A percentile compares a stretch with the other conserved stretches of the same genome.
Conservation (phyloP, 2,797 vertebrate species). For the Nannoperca australis region DNA sequence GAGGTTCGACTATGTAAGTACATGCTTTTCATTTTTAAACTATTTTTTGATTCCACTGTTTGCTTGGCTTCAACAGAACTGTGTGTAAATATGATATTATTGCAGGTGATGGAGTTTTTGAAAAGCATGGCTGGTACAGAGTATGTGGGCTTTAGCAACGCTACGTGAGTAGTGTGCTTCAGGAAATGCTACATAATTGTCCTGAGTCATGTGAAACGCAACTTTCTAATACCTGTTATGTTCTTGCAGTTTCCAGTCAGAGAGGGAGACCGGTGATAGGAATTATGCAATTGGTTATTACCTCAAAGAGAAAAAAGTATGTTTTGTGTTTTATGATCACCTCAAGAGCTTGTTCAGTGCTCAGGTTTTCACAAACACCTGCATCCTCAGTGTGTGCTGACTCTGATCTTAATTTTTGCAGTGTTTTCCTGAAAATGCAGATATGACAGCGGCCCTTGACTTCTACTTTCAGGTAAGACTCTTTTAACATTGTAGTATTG, state of each 20-base stretch:
- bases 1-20: constrained; percentile 93
- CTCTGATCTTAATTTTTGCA: constrained; percentile 62
- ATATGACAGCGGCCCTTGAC: constrained; percentile 91
- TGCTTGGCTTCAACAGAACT: constrained; percentile 4
- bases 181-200: not conserved
- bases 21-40: constrained; percentile 22
- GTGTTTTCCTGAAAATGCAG: constrained; percentile 90
- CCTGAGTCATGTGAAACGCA: not conserved
- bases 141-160: constrained; percentile 93
- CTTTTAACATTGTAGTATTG: not conserved
- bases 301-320: constrained; percentile 93
- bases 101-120: constrained; percentile 91
- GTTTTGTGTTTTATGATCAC: constrained; percentile 9
- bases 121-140: constrained; percentile 90
- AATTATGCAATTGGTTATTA: constrained; percentile 95
- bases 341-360: not conserved
- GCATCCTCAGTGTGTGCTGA: constrained; percentile 5
- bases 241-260: constrained; percentile 90
- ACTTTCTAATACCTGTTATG: constrained; percentile 3
- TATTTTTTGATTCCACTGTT: not conserved
- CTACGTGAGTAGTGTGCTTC: constrained; percentile 85
- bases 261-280: constrained; percentile 92
- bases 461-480: constrained; percentile 93
- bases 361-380: not conserved
- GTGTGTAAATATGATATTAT: constrained; percentile 14